A percentile compares a stretch with the other conserved stretches of the same genome.
phyloP scores from a whole-genome alignment of 1,140 invertebrate genomes.

The Papilio helenus region DNA sequence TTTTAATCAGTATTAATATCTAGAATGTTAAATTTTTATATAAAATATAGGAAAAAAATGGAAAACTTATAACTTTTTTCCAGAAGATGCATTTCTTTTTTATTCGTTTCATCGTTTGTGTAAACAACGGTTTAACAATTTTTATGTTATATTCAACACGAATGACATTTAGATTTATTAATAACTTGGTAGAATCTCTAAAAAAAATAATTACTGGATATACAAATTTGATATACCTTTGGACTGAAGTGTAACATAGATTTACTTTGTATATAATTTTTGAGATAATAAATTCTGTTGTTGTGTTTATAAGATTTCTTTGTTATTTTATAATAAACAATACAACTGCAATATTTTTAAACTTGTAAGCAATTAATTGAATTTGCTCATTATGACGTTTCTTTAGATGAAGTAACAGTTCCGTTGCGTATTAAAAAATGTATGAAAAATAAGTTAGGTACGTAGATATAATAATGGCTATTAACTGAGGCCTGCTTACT shows the following conservation, averaged over 20 bases:
- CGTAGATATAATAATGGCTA: neutral
- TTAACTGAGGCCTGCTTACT: slow-evolving; percentile 2
- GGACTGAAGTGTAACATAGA: neutral
- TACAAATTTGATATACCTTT: neutral
- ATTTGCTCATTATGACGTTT: neutral
- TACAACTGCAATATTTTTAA: neutral
- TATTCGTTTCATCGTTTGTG: neutral
- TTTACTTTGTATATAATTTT: neutral
- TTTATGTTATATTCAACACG: no score
- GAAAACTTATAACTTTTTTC: slow-evolving; percentile 12
- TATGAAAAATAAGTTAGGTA: neutral
- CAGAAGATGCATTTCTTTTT: slow-evolving; percentile 7
- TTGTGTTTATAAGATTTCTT: neutral
- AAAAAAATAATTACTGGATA: no score
- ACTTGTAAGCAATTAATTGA: neutral
- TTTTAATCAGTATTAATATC: slow-evolving; percentile 9
- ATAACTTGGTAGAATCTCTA: no score
- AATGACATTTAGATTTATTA: no score
- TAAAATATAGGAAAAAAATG: neutral
- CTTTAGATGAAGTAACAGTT: no score
- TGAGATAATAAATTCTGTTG: neutral
- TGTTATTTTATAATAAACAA: neutral
- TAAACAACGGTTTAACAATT: neutral
- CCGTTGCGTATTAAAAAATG: neutral
- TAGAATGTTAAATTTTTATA: neutral